Evolutionary conservation across 2,113 vertebrate genomes (phyloP).

Genomic region (Mus pahari): DNA sequence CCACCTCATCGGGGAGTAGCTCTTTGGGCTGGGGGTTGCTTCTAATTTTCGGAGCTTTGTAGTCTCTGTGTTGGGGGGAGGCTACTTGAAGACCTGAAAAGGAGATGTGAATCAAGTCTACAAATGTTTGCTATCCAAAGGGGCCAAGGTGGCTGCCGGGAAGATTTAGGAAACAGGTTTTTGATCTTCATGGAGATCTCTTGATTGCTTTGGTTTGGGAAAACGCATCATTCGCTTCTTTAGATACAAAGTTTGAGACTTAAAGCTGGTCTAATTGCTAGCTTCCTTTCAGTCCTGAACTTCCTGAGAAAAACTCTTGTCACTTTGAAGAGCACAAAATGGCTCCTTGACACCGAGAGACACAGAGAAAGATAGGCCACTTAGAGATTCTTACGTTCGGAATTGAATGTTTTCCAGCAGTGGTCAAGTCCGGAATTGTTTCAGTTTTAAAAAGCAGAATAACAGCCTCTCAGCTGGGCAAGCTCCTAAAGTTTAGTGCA

Average conservation of each 20-base stretch:
- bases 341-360: background rate
- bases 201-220: constrained; percentile 28
- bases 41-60: constrained; percentile 69
- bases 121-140: background rate
- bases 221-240: background rate
- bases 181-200: constrained; percentile 31
- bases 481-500: background rate
- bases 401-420: background rate
- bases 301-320: constrained; percentile 43
- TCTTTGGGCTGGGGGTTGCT: background rate
- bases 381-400: background rate
- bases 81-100: constrained; percentile 36
- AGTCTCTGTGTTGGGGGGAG: constrained; percentile 29
- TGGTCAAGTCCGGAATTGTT: background rate
- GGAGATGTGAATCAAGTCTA: constrained; percentile 15
- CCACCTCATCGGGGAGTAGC: background rate
- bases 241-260: constrained; percentile 22
- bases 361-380: background rate
- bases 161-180: background rate
- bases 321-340: constrained; percentile 37
- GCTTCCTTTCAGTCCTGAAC: background rate
- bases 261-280: background rate
- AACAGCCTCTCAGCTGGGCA: background rate
- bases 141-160: rapidly evolving
- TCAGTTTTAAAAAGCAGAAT: background rate